Evolutionary conservation across 2,113 vertebrate genomes (phyloP), one percentile per base, ranked within the genome.

Genomic region (Prinia subflava): DNA sequence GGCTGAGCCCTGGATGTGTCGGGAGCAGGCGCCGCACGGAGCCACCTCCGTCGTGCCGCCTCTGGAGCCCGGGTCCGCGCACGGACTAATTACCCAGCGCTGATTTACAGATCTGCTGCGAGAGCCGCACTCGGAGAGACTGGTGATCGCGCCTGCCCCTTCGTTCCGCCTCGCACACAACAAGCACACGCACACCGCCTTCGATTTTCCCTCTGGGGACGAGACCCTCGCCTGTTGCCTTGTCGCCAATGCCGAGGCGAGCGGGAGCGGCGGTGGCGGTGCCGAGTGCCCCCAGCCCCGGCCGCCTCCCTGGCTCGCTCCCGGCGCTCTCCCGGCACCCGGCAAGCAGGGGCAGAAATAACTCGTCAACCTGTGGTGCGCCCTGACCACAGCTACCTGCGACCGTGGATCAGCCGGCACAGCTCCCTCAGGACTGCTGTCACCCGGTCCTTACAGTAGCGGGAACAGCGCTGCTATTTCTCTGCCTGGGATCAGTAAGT

Each of bases 401-500:
- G 78, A 31, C 88, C 49, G 90, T 21, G 39, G 39, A 75, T 50
- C 75, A 31, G 73, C 41, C 71, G 89, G 87, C 94, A 42, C 62
- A 73, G 69, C 65, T 89, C 60, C 41, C 39, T 65, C 95, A 25
- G 83, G 69, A 93, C 78, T 57, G 84, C 94, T 71, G 83, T 25
- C 94, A 88, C 95, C 97, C 87, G 88, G 69, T 84, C 89, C 96
- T 83, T 83, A 53, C 88, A 28, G 75, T 11, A n/a, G 84, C 87
- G 18, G 62, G 65, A 95, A 31, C 68, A 63, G 80, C 90, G 50
- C 83, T 81, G 95, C 88, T 94, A 42, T 88, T 92, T 78, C 89
- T 84, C 93, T 89, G 92, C 95, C 92, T 74, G 44, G 89, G 90
- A 96, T 92, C 88, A 94, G 98, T 98, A 80, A 98, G 98, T 98